Evolutionary conservation across 2,113 vertebrate species (phyloP).

Genomic region (Sprattus sprattus): DNA sequence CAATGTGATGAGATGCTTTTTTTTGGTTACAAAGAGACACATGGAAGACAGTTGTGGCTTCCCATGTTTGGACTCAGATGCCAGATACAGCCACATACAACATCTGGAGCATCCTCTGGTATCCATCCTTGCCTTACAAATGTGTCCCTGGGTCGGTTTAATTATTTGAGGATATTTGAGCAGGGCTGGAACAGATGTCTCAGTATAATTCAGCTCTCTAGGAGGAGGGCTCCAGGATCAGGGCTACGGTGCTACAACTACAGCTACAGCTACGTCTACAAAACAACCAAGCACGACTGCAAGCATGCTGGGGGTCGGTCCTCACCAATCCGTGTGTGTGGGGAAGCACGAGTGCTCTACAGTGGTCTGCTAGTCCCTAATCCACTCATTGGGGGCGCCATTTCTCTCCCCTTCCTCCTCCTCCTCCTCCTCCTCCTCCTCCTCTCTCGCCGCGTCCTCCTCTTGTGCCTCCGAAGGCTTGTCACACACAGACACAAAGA

Average conservation of each 20-base stretch:
- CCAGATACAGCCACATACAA: neutral
- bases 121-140: conserved; percentile 31
- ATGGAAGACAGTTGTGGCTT: neutral
- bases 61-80: neutral
- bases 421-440: conserved; percentile 49
- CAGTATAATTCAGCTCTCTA: neutral
- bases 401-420: conserved; percentile 73
- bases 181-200: neutral
- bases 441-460: conserved; percentile 59
- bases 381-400: conserved; percentile 74
- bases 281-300: conserved; percentile 29
- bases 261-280: conserved; percentile 52
- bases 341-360: conserved; percentile 61
- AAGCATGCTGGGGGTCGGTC: conserved; percentile 39
- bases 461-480: conserved; percentile 69
- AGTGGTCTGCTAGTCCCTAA: conserved; percentile 71
- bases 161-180: neutral
- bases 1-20: neutral
- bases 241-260: neutral
- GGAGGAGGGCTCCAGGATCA: neutral
- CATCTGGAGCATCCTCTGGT: neutral
- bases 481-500: neutral
- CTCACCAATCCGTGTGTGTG: conserved; percentile 70
- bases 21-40: neutral
- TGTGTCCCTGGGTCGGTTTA: neutral